Base-by-base conservation (phyloP, 2,888 invertebrate species). In the Tenodera sinensis region DNA sequence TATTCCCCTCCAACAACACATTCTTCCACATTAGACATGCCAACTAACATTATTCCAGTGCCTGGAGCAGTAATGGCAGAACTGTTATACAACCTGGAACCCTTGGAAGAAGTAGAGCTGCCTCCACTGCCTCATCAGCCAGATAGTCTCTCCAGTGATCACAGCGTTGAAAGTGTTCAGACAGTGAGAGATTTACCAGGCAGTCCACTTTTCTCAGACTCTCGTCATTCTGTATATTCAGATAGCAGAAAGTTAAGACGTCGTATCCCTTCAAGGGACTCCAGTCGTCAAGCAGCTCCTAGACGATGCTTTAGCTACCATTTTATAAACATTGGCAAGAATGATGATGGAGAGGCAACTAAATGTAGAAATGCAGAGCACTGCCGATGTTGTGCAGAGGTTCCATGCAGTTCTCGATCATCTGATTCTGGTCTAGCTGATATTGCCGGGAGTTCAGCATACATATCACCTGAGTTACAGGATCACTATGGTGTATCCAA, bases 381-480 rank as follows among this genome's bases (percentile, higher is more conserved):
- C 84, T 88, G 88, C 42, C 83, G 88, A 83, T 87, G 89, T 84
- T 89, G 89, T 82, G 88, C 89, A 25, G 86, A 90, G 7, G 83
- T 87, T n/a, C 88, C 89, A n/a, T 91, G 88, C 85, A 90, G 54
- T 91, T 87, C 92, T 90, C 88, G 91, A 89, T 97, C 97, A 27
- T 93, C 93, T 14, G 97, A 97, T 92, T 97, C 97, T 0, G 98
- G 98, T 34, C 96, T 98, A 93, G 97, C 97, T 0, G 97, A 97
- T 42, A 97, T 92, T 83, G 89, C 90, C 28, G 91, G 91, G 42
- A 85, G 89, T 86, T 91, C 91, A 28, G 97, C 93, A 97, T 96
- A 92, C 96, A 96, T 89, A 94, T 97, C 90, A 95, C 96, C 90
- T 83, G 90, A 90, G 81, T 42, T 90, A 27, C 88, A 89, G 14